Base-by-base conservation (phyloP, 2,797 vertebrate genomes). In the Hippoglossus hippoglossus region DNA sequence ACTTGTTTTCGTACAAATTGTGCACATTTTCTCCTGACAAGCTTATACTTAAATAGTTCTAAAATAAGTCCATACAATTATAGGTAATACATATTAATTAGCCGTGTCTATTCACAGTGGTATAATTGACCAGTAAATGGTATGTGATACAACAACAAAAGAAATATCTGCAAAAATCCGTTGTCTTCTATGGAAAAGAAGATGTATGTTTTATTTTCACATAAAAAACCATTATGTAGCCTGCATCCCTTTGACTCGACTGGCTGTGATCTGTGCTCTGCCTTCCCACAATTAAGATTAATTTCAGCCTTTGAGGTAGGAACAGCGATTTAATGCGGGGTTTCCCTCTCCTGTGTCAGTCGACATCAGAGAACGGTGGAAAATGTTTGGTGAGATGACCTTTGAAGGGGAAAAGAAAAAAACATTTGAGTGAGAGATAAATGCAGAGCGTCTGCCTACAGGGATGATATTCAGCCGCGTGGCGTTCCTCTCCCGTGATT, bases 241-340 rank as follows among this genome's bases (percentile, higher is more conserved):
- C 55, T 41, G 2, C 22, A 52, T 46, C 56, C 11, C 46, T 70
- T 64, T 62, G 28, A 80, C 71, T 72, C 26, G 3, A 3, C 41
- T 50, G 19, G 22, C 63, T 78, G 64, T 63, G 56, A 75, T 65
- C 60, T 73, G 56, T 57, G 60, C 50, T 8, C 28, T 47, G 49
- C 63, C 0, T 56, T 81, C 60, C 36, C 74, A 75, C 77, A 80
- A 87, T 80, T 75, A 84, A 55, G 71, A 80, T 87, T 84, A 81
- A 84, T 85, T 65, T 57, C 63, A 64, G 71, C 71, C 71, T 87
- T 81, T 63, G 53, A 88, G 81, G 76, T 69, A 67, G 70, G 67
- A 87, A 67, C 66, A 41, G 63, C 62, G 69, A 58, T 72, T 78
- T 81, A 51, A 63, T 12, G 58, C 0, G 80, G 86, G 81, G 21